Conservation (phyloP, 2,888 invertebrate species). For the Saturnia japonica region DNA sequence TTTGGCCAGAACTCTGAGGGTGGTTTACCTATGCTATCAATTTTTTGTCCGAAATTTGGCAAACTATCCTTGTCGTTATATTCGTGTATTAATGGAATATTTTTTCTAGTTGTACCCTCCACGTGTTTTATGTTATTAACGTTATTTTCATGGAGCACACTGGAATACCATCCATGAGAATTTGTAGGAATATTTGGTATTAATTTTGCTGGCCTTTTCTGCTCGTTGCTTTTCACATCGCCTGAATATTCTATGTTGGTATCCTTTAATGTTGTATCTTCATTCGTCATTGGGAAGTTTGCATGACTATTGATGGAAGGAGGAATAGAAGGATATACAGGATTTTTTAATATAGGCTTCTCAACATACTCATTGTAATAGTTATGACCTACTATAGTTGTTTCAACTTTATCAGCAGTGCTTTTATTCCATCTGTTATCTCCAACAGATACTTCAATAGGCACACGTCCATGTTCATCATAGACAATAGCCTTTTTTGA, state of each 20-base stretch:
- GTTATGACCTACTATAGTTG: slow-evolving; percentile 35
- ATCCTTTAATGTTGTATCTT: slow-evolving; percentile 39
- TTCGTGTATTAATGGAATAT: slow-evolving; percentile 67
- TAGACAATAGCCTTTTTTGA: slow-evolving; percentile 48
- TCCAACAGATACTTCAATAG: slow-evolving; percentile 48
- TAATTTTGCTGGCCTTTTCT: slow-evolving; percentile 61
- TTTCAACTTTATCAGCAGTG: slow-evolving; percentile 37
- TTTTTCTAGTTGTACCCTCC: slow-evolving; percentile 68
- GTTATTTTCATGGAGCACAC: slow-evolving; percentile 60
- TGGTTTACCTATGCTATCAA: slow-evolving; percentile 66
- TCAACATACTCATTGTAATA: slow-evolving; percentile 37
- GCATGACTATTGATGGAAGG: slow-evolving; percentile 71
- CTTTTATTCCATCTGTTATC: slow-evolving; percentile 72
- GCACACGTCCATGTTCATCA: slow-evolving; percentile 42
- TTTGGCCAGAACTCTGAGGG: slow-evolving; percentile 66
- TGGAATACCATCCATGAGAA: slow-evolving; percentile 77
- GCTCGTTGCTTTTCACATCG: slow-evolving; percentile 45
- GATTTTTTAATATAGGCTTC: slow-evolving; percentile 27
- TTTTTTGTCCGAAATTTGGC: slow-evolving; percentile 69
- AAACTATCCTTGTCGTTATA: slow-evolving; percentile 51
- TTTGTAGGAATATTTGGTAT: slow-evolving; percentile 69
- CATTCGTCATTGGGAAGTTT: slow-evolving; percentile 75
- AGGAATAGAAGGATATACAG: slow-evolving; percentile 35
- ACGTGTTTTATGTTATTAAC: slow-evolving; percentile 59
- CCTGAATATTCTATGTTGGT: slow-evolving; percentile 51